Evolutionary conservation across 2,888 invertebrate genomes (phyloP).

Genomic region (Pollenia labialis): DNA sequence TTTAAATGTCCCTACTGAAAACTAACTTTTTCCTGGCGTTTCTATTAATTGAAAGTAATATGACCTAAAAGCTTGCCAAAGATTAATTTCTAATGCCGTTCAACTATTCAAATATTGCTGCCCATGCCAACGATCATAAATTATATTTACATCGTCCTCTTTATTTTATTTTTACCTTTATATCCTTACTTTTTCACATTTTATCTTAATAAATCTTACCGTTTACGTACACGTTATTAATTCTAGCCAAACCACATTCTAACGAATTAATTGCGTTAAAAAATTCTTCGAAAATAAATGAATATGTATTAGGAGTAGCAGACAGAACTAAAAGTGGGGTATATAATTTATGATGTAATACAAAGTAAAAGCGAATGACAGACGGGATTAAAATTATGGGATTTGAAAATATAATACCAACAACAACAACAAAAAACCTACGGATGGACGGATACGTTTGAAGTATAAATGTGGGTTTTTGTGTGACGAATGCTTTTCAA

Average conservation of each 20-base stretch:
- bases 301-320: background rate
- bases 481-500: constrained; percentile 45
- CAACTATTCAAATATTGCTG: too few relatives aligned
- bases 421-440: constrained; percentile 8
- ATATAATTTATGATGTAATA: constrained; percentile 30
- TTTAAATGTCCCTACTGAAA: too few relatives aligned
- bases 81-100: too few relatives aligned
- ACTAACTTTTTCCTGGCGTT: too few relatives aligned
- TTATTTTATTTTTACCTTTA: background rate
- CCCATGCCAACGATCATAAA: background rate
- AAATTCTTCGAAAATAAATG: constrained; percentile 31
- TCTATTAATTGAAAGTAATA: too few relatives aligned
- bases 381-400: constrained; percentile 65
- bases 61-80: too few relatives aligned
- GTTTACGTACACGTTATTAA: constrained; percentile 41
- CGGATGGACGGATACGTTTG: background rate
- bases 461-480: constrained; percentile 25
- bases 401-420: constrained; percentile 48
- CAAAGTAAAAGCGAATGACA: constrained; percentile 16
- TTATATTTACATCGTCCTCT: background rate
- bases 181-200: constrained; percentile 1
- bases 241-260: constrained; percentile 39
- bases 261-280: constrained; percentile 35
- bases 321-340: background rate
- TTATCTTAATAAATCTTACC: constrained; percentile 44